Conservation (phyloP, 1,140 invertebrate genomes). For the Galleria mellonella region DNA sequence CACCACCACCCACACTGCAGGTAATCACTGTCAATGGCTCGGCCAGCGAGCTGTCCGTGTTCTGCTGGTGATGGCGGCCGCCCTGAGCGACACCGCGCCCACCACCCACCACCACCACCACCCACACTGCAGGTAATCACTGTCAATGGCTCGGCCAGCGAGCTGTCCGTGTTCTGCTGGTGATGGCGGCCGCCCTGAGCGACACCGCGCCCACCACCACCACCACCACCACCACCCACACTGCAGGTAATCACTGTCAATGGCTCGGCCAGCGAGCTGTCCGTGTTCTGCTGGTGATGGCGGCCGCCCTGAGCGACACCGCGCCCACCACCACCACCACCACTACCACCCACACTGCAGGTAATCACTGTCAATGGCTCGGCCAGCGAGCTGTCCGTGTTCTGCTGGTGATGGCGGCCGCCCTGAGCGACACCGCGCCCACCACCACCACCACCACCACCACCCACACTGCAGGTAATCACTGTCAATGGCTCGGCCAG, state of each 20-base stretch:
- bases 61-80: constrained; percentile 79
- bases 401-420: neutral
- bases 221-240: too few relatives aligned
- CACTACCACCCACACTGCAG: too few relatives aligned
- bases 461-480: neutral
- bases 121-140: too few relatives aligned
- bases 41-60: constrained; percentile 53
- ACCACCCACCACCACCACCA: neutral
- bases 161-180: neutral
- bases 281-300: neutral
- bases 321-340: too few relatives aligned
- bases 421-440: too few relatives aligned
- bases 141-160: neutral
- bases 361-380: neutral
- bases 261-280: neutral
- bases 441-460: too few relatives aligned
- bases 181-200: neutral
- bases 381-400: neutral
- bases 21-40: too few relatives aligned
- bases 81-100: too few relatives aligned
- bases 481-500: constrained; percentile 78
- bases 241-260: neutral
- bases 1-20: neutral
- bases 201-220: too few relatives aligned
- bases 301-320: too few relatives aligned